These are phyloP conservation scores for Podocnemis expansa DNA, from an alignment of 2,113 vertebrate genomes.

Conservation along the genomic window DNA sequence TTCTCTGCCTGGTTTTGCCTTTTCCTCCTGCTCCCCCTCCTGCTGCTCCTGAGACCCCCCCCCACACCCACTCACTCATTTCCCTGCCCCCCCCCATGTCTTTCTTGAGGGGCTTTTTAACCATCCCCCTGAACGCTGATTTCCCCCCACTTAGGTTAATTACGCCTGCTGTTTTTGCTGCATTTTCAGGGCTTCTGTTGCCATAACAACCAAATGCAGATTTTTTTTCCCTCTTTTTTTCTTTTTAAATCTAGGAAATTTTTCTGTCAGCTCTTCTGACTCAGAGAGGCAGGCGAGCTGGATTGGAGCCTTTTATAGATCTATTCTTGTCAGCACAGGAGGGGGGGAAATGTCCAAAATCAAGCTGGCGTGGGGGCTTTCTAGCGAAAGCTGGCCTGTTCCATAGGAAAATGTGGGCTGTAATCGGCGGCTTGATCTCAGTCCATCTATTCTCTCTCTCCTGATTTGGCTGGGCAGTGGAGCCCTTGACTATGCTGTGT, in stretches of 20 bases:
- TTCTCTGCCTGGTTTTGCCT: not conserved
- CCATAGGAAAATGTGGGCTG: not conserved
- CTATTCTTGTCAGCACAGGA: not conserved
- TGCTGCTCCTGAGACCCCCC: not conserved
- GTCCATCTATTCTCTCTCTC: not conserved
- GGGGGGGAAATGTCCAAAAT: not conserved
- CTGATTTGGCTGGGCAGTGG: not conserved
- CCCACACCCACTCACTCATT: not conserved
- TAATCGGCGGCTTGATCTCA: not conserved
- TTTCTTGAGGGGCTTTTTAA: not conserved
- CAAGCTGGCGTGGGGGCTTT: not conserved
- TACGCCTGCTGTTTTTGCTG: conserved; percentile 57
- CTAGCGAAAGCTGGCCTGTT: not conserved
- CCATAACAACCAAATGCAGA: conserved; percentile 53
- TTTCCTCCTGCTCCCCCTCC: not conserved
- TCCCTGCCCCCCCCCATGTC: not conserved
- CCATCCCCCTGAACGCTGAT: conserved; percentile 38
- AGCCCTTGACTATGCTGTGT: not conserved
- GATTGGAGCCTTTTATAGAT: not conserved
- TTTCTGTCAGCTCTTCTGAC: not conserved
- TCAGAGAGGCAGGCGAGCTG: not conserved
- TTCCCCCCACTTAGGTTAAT: conserved; percentile 46
- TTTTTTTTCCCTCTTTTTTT: not conserved
- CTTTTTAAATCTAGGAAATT: not conserved
- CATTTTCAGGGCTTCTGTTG: conserved; percentile 49